Percentiles rank a stretch among this genome's conserved stretches.
Conservation (phyloP, 2,113 vertebrate genomes). For the Epinephelus fuscoguttatus region DNA sequence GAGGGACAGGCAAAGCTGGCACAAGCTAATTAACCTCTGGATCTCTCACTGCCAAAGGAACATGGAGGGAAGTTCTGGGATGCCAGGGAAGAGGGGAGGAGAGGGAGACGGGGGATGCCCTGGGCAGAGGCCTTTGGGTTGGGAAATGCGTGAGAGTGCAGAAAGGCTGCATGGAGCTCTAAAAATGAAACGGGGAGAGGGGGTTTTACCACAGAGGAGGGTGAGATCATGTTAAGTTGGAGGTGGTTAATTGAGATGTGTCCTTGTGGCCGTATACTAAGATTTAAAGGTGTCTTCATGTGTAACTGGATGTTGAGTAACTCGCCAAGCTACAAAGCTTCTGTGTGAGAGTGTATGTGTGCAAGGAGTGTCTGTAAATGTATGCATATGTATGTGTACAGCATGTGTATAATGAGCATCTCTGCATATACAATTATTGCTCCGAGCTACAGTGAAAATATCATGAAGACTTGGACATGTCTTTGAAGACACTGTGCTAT, state of each 20-base stretch:
- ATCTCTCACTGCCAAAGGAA: constrained; percentile 77
- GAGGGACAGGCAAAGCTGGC: constrained; percentile 84
- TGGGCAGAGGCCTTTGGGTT: constrained; percentile 73
- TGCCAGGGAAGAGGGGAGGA: constrained; percentile 70
- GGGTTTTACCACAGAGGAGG: constrained; percentile 10
- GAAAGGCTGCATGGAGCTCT: constrained; percentile 42
- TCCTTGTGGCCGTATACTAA: constrained; percentile 13
- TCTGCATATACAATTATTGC: constrained; percentile 22
- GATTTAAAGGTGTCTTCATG: constrained; percentile 1
- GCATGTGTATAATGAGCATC: constrained; percentile 8
- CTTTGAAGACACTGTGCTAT: constrained; percentile 22
- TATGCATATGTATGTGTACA: background rate
- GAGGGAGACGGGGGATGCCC: constrained; percentile 69
- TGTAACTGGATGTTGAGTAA: background rate
- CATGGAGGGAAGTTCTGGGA: constrained; percentile 71
- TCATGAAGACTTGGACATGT: background rate
- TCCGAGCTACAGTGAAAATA: background rate
- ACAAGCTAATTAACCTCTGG: constrained; percentile 87
- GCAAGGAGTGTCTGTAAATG: background rate
- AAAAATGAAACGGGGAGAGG: constrained; percentile 38
- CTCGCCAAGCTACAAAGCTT: background rate
- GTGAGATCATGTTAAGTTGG: constrained; percentile 4
- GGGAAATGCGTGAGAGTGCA: constrained; percentile 55
- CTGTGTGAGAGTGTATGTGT: background rate
- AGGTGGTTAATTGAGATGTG: constrained; percentile 46